Base-by-base conservation (phyloP, 2,113 vertebrate genomes). In the Serinus canaria region DNA sequence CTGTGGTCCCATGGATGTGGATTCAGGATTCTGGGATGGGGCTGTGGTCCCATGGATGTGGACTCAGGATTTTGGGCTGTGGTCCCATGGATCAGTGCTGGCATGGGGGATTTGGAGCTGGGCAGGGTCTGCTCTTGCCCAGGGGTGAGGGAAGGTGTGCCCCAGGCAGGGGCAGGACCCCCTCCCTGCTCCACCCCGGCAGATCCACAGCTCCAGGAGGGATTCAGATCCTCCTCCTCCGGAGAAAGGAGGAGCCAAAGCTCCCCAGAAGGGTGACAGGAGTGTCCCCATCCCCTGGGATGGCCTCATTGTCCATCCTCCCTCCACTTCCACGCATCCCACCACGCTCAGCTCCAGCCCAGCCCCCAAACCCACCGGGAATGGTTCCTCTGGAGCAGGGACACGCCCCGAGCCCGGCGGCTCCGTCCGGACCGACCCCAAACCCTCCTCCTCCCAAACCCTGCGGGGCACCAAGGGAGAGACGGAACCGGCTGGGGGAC, bases 201-300 rank as follows among this genome's bases (percentile, higher is more conserved):
- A 23, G 16, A 82, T 11, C 56, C 66, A 4, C 60, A 41, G 13
- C 56, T 18, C 60, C 44, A 0, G 5, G 1, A 24, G 24, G 74
- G 59, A 59, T 39, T 33, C 0, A 4, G 5, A 59, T 35, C 18
- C 13, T 56, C 11, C 12, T 63, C 18, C 30, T 12, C 21, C 20
- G 5, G 22, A 33, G 28, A 14, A 37, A 24, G 0, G 31, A 1
- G 7, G 39, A 30, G 23, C 12, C 10, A 2, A 44, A 78, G 23
- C 14, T 55, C 22, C 15, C 23, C 43, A 3, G 39, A 18, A 55
- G 39, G 39, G 66, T 3, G 3, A 31, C 60, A 37, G 70, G 21
- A 2, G 6, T 3, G 75, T 49, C 76, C 66, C 60, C 66, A 6
- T 0, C 15, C 35, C 23, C 0, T 0, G 19, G 31, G 9, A 27